Evolutionary conservation across 2,113 vertebrate genomes (phyloP), one percentile per base, ranked within the genome.

Genomic region (Oreocharis arfaki): DNA sequence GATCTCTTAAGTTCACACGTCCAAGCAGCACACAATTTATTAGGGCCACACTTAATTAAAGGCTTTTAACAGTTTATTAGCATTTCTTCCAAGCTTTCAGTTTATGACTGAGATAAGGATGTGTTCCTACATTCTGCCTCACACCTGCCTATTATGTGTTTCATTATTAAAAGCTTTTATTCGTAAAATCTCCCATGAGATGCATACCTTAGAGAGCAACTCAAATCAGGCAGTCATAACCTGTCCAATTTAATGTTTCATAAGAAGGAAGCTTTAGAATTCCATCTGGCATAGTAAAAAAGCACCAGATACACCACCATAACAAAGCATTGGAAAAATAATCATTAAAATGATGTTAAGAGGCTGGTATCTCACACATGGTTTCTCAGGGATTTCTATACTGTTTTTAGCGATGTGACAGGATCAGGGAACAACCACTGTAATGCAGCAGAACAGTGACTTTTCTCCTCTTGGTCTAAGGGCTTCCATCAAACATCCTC

Each of bases 121-220:
- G 44, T 60, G 49, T 71, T 95, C 44, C 46, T 78, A 42, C 32
- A 89, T 91, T 75, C 69, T 60, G 33, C n/a, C 47, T 95, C 91
- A 92, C 91, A 97, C 91, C 91, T 95, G 93, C 56, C 91, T 78
- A 56, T 94, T 92, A 92, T n/a, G 64, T 95, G 94, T 87, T 96
- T 93, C 89, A 95, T 93, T 95, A 92, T 68, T 92, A 86, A 95
- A 92, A 87, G 35, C 64, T 87, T 89, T 92, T 52, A 81, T 94
- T 96, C 0, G 0, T 88, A 78, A 84, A 87, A 64, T 81, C 33
- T 92, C 94, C 86, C 80, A 63, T 28, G 69, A 78, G 93, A 81
- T 56, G n/a, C 60, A 59, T 87, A 87, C 86, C 89, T 67, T 68
- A 70, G 91, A 93, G 91, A 92, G 28, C 57, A 87, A 91, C 73